Evolutionary conservation across 1,140 invertebrate species (phyloP).

Genomic region (Nomia melanderi): DNA sequence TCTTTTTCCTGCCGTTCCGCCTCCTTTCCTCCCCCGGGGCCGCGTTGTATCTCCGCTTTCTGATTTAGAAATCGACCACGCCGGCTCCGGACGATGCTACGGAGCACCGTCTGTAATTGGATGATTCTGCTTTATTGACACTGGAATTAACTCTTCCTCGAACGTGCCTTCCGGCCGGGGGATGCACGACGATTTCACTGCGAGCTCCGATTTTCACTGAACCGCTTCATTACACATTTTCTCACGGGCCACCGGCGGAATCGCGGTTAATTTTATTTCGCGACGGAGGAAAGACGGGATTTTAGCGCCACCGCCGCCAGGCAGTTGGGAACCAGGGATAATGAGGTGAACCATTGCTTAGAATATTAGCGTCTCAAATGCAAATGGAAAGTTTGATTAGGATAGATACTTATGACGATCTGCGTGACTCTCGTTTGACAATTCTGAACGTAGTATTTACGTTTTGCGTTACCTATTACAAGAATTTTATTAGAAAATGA

Average conservation of each 20-base stretch:
- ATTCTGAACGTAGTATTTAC: too few relatives aligned
- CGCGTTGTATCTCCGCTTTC: slow-evolving; percentile 41
- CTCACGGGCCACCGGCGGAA: neutral
- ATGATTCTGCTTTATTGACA: slow-evolving; percentile 65
- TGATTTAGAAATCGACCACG: slow-evolving; percentile 59
- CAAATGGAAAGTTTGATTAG: neutral
- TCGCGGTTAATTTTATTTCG: neutral
- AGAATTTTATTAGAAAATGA: too few relatives aligned
- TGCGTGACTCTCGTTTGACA: too few relatives aligned
- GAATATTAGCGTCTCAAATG: neutral
- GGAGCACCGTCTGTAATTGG: slow-evolving; percentile 62
- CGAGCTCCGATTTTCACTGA: slow-evolving; percentile 45
- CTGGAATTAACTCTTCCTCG: slow-evolving; percentile 59
- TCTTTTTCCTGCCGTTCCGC: neutral
- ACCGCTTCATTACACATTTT: slow-evolving; percentile 35
- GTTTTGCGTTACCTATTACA: too few relatives aligned
- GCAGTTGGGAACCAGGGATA: neutral
- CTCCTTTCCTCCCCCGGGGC: neutral
- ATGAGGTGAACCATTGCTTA: neutral
- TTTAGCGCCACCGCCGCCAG: neutral
- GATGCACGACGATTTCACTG: slow-evolving; percentile 27
- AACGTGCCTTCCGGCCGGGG: slow-evolving; percentile 43
- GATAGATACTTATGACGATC: neutral
- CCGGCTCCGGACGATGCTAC: slow-evolving; percentile 17
- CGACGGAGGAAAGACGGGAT: neutral